These are phyloP conservation scores for Nomada ruficornis DNA, from an alignment of 2,888 invertebrate species.

Conservation along the genomic window DNA sequence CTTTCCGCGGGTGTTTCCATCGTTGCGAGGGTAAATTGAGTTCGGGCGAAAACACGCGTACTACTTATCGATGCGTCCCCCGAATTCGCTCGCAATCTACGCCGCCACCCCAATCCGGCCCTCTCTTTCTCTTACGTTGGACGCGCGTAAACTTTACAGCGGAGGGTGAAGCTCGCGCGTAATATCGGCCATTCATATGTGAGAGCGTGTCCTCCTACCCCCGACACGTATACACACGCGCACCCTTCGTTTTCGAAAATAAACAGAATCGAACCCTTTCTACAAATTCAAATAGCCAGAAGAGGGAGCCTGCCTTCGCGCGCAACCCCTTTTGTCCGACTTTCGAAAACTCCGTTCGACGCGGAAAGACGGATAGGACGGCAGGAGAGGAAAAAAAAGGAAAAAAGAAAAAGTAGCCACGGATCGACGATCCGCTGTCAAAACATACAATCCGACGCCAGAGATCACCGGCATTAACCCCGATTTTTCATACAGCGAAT, in stretches of 20 bases:
- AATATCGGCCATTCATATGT: constrained; percentile 66
- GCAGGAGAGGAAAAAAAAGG: background rate
- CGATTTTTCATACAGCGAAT: constrained; percentile 71
- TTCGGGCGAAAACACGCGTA: constrained; percentile 61
- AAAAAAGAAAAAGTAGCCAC: constrained; percentile 61
- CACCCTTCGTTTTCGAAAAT: constrained; percentile 74
- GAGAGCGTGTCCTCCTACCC: constrained; percentile 62
- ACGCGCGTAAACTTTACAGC: constrained; percentile 68
- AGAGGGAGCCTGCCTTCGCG: constrained; percentile 59
- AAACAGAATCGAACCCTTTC: constrained; percentile 82
- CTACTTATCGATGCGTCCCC: constrained; percentile 48
- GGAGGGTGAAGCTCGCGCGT: constrained; percentile 63
- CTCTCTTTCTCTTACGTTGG: constrained; percentile 47
- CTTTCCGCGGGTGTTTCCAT: constrained; percentile 47
- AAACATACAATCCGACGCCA: constrained; percentile 82
- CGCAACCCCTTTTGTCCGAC: constrained; percentile 67
- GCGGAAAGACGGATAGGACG: background rate
- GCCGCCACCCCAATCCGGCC: constrained; percentile 40
- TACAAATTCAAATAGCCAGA: constrained; percentile 78
- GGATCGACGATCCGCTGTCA: constrained; percentile 82
- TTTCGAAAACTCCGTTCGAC: constrained; percentile 55
- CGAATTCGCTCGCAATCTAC: constrained; percentile 52
- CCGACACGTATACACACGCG: background rate
- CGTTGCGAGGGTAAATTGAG: constrained; percentile 55
- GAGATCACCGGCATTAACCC: constrained; percentile 58